Evolutionary conservation across 2,113 vertebrate species (phyloP).

Genomic region (Etheostoma spectabile): DNA sequence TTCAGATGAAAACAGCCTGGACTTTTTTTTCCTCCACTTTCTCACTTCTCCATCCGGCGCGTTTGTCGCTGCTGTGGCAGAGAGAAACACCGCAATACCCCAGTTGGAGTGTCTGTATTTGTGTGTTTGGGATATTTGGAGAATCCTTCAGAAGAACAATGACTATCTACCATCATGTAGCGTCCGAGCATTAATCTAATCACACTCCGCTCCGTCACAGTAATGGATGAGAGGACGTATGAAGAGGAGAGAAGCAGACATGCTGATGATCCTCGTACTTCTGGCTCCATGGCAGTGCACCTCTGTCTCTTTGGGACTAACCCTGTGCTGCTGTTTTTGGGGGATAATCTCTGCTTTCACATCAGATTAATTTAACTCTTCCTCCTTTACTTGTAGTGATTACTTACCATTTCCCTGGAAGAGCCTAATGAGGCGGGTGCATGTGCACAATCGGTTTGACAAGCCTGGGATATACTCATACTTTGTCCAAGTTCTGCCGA

Average conservation of each 20-base stretch:
- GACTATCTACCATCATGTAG: constrained; percentile 29
- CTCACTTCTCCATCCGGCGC: background rate
- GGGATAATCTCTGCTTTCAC: background rate
- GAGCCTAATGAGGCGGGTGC: background rate
- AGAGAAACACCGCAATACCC: background rate
- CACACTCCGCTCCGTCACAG: constrained; percentile 3
- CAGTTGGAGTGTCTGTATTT: background rate
- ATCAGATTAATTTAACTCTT: background rate
- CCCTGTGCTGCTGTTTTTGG: background rate
- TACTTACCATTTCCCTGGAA: background rate
- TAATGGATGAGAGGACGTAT: constrained; percentile 23
- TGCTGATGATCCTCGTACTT: background rate
- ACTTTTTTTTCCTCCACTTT: background rate
- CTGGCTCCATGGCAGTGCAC: background rate
- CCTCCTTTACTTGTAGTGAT: background rate
- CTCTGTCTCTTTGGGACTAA: background rate
- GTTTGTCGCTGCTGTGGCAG: background rate
- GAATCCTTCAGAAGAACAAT: constrained; percentile 47
- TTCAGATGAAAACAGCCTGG: background rate
- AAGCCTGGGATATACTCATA: background rate
- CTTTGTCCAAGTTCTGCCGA: background rate
- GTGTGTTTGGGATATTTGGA: constrained; percentile 15
- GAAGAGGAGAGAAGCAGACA: constrained; percentile 32
- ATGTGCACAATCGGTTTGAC: background rate
- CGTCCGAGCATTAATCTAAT: constrained; percentile 21